phyloP scores from a whole-genome alignment of 2,113 vertebrate genomes.

The Hemicordylus capensis region DNA sequence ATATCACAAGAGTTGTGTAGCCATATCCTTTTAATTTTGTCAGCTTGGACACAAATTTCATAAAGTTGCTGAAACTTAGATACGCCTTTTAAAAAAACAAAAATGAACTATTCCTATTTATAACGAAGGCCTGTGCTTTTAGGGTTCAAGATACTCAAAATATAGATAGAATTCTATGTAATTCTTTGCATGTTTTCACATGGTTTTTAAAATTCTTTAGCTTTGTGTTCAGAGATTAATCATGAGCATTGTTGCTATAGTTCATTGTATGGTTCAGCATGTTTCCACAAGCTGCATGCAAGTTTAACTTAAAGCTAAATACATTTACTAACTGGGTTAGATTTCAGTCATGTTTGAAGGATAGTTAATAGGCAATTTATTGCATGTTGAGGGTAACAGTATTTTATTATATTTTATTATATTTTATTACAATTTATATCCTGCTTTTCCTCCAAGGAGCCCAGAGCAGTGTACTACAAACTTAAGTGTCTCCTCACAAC shows the following conservation, averaged over 20 bases:
- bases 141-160: not conserved
- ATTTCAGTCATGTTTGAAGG: constrained; percentile 2
- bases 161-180: constrained; percentile 52
- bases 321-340: constrained; percentile 45
- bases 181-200: constrained; percentile 63
- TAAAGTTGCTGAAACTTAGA: not conserved
- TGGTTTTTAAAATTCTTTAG: constrained; percentile 52
- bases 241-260: constrained; percentile 40
- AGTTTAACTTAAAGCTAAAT: constrained; percentile 56
- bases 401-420: too few species aligned
- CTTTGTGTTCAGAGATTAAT: constrained; percentile 70
- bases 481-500: too few species aligned
- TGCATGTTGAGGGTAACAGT: too few species aligned
- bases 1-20: not conserved
- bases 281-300: constrained; percentile 52
- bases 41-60: not conserved
- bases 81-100: not conserved
- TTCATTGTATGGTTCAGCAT: constrained; percentile 40
- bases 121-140: not conserved
- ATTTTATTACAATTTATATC: too few species aligned
- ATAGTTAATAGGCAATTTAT: not conserved
- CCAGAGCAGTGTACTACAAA: too few species aligned
- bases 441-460: too few species aligned
- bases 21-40: not conserved
- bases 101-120: not conserved